Conservation (phyloP, 1,140 invertebrate species). For the Drosophila subpulchrella region DNA sequence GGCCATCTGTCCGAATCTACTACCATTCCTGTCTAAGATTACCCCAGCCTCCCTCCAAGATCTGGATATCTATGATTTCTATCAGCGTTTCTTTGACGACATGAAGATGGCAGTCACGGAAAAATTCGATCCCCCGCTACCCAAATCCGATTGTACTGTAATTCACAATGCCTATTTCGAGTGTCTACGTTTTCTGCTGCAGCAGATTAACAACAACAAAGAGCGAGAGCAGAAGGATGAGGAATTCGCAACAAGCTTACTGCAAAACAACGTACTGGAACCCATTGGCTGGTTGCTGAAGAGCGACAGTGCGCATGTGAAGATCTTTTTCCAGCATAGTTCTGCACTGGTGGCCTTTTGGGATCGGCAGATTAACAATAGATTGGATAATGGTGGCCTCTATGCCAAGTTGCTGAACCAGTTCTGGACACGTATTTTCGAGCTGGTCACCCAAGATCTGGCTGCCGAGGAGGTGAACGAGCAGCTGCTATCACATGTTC, state of each 20-base stretch:
- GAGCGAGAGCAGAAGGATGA: slow-evolving; percentile 15
- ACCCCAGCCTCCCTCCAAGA: slow-evolving; percentile 84
- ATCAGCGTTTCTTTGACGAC: slow-evolving; percentile 89
- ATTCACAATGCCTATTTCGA: slow-evolving; percentile 89
- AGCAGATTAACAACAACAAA: slow-evolving; percentile 74
- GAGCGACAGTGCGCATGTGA: slow-evolving; percentile 78
- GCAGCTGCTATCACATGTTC: slow-evolving; percentile 54
- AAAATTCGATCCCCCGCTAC: slow-evolving; percentile 48
- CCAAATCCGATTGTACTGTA: slow-evolving; percentile 87
- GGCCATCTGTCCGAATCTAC: slow-evolving; percentile 89
- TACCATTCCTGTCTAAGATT: slow-evolving; percentile 90
- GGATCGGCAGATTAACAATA: slow-evolving; percentile 84
- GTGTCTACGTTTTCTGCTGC: slow-evolving; percentile 88
- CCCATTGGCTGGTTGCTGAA: slow-evolving; percentile 85
- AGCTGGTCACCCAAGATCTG: slow-evolving; percentile 83
- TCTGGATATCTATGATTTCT: slow-evolving; percentile 85
- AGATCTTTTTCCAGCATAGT: slow-evolving; percentile 85
- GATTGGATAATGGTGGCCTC: slow-evolving; percentile 58
- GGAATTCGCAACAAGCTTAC: slow-evolving; percentile 54
- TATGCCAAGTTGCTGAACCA: slow-evolving; percentile 85
- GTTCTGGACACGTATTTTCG: slow-evolving; percentile 86
- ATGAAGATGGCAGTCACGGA: slow-evolving; percentile 80
- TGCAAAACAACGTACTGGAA: slow-evolving; percentile 85
- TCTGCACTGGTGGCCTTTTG: slow-evolving; percentile 86
- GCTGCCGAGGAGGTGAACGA: slow-evolving; percentile 52